Conservation (phyloP, 2,888 invertebrate species). For the Plebejus melissa region DNA sequence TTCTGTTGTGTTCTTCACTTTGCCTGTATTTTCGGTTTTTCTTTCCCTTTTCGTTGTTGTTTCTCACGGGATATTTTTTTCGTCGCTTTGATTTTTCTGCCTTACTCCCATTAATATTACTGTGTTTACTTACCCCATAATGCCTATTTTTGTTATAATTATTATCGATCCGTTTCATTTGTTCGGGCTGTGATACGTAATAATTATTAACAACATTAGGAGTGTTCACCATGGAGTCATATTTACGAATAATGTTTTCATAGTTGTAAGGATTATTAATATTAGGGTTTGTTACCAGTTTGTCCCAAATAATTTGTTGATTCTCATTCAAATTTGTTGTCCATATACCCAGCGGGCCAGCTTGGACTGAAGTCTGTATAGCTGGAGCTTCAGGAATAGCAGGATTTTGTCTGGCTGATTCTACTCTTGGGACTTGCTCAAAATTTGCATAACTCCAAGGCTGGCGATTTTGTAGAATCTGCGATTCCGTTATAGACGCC, state of each 20-base stretch:
- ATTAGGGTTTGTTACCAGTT: neutral
- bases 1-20: neutral
- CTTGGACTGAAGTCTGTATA: neutral
- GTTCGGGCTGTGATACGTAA: slow-evolving; percentile 45
- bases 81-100: neutral
- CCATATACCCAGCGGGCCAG: neutral
- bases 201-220: slow-evolving; percentile 51
- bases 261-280: neutral
- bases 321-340: slow-evolving; percentile 4
- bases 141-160: neutral
- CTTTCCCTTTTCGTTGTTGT: neutral
- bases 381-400: neutral
- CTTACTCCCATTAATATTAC: neutral
- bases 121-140: neutral
- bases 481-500: slow-evolving; percentile 2
- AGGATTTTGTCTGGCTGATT: neutral
- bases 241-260: slow-evolving; percentile 12
- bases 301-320: neutral
- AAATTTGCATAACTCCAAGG: neutral
- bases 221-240: slow-evolving; percentile 19
- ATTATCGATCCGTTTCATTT: slow-evolving; percentile 32
- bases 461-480: slow-evolving; percentile 9
- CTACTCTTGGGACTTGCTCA: slow-evolving; percentile 2
- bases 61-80: neutral
- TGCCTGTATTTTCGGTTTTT: neutral